Evolutionary conservation across 2,113 vertebrate species (phyloP), one percentile per base, ranked within the genome.

Genomic region (Gobius niger): DNA sequence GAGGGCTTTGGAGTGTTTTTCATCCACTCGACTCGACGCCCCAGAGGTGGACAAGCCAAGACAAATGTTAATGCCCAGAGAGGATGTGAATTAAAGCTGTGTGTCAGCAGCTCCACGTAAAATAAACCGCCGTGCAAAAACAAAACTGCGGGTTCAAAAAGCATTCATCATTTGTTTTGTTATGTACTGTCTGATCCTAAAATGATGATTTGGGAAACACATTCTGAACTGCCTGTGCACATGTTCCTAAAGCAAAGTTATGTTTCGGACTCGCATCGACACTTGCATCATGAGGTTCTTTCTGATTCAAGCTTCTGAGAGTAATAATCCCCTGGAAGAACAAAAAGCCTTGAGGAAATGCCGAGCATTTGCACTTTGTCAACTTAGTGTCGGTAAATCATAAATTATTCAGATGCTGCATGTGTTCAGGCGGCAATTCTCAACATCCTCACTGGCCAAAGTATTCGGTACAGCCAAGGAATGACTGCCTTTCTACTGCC

Each of bases 41-140:
- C n/a, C 52, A 44, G 18, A 65, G 67, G 72, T 68, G 41, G 59
- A 71, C 50, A 44, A 74, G 73, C 81, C 81, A 76, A 74, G 64
- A 68, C 73, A 68, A 80, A 83, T 52, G 69, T 76, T 72, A 68
- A 40, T 63, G 72, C 54, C 46, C 62, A 42, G 64, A 51, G 68
- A 70, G 64, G 75, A 50, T 53, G 53, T 50, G 12, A 14, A 80
- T n/a, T 44, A 51, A 60, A 51, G 41, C 53, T 42, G 24, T 65
- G 46, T 44, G 41, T 59, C 34, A 59, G 40, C 44, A 13, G 50
- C 7, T 9, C 14, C 14, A 4, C 10, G 9, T 5, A 5, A 10
- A 7, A 16, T 13, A 34, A 3, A 56, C 18, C n/a, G 1, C 51
- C 9, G 6, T 52, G 51, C 51, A 15, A 7, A 50, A 50, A 15